A percentile compares a stretch with the other conserved stretches of the same genome.
Evolutionary conservation across 2,888 invertebrate species (phyloP).

Genomic region (Rhamnusium bicolor): DNA sequence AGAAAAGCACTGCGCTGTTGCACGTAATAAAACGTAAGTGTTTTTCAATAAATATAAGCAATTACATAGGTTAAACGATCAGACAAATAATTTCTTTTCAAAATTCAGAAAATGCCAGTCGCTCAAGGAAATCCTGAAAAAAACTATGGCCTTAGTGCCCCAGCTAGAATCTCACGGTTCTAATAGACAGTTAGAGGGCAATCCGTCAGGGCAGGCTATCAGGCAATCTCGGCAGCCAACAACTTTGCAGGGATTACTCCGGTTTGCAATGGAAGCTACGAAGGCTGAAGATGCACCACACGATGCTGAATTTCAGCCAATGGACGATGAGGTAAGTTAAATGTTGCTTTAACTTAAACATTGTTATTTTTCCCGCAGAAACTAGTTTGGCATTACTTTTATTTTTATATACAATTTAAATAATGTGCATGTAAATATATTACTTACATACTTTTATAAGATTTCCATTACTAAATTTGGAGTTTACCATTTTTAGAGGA

Average conservation of each 20-base stretch:
- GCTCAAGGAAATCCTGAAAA: slow-evolving; percentile 29
- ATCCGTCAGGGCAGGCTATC: slow-evolving; percentile 10
- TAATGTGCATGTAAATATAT: background rate
- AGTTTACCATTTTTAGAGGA: slow-evolving; percentile 73
- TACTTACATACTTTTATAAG: background rate
- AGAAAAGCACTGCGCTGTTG: background rate
- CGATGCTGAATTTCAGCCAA: slow-evolving; percentile 71
- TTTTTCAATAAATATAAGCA: background rate
- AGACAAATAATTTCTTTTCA: background rate
- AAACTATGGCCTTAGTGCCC: slow-evolving; percentile 37
- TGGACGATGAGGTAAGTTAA: slow-evolving; percentile 78
- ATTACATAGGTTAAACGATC: background rate
- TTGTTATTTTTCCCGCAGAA: background rate
- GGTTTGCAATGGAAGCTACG: slow-evolving; percentile 81
- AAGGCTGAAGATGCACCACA: slow-evolving; percentile 75
- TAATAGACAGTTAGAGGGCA: background rate
- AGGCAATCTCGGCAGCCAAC: slow-evolving; percentile 66
- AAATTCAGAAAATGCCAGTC: slow-evolving; percentile 36
- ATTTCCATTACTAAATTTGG: background rate
- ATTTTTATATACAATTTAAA: background rate
- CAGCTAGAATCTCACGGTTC: background rate
- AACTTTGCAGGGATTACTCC: slow-evolving; percentile 74
- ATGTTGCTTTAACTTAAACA: background rate
- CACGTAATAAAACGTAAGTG: background rate
- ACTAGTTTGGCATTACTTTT: too few relatives aligned